Percentiles rank a stretch among this genome's conserved stretches.
phyloP scores from a whole-genome alignment of 2,888 invertebrate species.

The Acholoe squamosa region DNA sequence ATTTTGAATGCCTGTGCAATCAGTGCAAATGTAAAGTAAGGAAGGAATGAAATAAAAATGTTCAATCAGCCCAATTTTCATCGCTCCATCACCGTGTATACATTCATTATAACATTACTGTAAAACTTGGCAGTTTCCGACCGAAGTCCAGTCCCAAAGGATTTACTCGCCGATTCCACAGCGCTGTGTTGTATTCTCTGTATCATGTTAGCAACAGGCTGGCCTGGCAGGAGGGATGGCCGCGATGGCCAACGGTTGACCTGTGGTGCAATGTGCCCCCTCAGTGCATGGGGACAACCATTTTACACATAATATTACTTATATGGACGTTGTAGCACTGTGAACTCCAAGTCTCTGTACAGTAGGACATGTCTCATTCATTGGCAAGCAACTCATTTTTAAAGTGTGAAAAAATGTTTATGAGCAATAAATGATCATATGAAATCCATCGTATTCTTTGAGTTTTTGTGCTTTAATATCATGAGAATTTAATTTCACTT shows the following conservation, averaged over 20 bases:
- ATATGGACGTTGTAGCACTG: conserved; percentile 62
- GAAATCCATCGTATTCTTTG: conserved; percentile 14
- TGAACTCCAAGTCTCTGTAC: conserved; percentile 55
- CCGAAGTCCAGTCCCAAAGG: not conserved
- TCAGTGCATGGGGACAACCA: conserved; percentile 28
- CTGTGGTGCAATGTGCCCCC: conserved; percentile 56
- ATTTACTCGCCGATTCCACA: conserved; percentile 13
- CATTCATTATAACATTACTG: conserved; percentile 44
- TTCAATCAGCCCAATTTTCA: not conserved
- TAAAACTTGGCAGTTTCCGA: conserved; percentile 29
- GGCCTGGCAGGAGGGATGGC: conserved; percentile 42
- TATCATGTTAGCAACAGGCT: conserved; percentile 12
- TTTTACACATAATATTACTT: conserved; percentile 53
- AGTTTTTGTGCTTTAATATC: too few relatives aligned
- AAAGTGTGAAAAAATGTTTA: conserved; percentile 59
- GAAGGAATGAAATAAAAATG: not conserved
- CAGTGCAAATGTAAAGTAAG: conserved; percentile 28
- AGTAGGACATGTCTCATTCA: conserved; percentile 62
- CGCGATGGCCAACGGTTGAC: conserved; percentile 30
- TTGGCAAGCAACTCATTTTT: conserved; percentile 61
- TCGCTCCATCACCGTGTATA: conserved; percentile 40
- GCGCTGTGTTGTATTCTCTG: conserved; percentile 40
- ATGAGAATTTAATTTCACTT: too few relatives aligned
- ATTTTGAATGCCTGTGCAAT: conserved; percentile 1
- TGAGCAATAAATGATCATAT: conserved; percentile 62